Percentiles rank a stretch among this genome's conserved stretches.
These are phyloP conservation scores for Pseudobourletiella spinata DNA, from an alignment of 1,140 invertebrate species.

Conservation along the genomic window DNA sequence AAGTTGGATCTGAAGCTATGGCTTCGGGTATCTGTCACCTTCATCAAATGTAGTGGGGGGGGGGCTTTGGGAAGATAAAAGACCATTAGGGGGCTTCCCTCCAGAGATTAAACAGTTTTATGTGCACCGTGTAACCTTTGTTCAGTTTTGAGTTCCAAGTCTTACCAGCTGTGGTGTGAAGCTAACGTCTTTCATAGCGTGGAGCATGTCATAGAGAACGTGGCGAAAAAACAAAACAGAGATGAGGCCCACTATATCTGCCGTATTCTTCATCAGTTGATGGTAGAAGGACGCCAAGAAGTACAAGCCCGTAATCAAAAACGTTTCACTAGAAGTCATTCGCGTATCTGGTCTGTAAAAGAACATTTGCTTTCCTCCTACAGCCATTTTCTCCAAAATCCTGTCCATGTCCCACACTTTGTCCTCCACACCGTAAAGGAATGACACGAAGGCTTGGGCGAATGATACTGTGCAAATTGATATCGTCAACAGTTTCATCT, in stretches of 20 bases:
- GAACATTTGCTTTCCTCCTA: conserved; percentile 1
- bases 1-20: no score
- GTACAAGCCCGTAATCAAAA: background rate
- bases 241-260: background rate
- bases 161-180: conserved; percentile 2
- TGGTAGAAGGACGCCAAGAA: background rate
- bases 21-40: no score
- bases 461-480: background rate
- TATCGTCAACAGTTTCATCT: background rate
- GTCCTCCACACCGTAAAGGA: background rate
- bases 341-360: background rate
- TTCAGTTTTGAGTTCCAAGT: no score
- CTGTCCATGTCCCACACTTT: background rate
- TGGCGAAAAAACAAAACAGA: conserved; percentile 3
- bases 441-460: background rate
- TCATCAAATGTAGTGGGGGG: no score
- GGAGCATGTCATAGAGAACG: background rate
- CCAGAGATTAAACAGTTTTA: no score
- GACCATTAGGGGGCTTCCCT: no score
- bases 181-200: background rate
- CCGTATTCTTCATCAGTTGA: conserved; percentile 1
- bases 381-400: background rate
- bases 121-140: no score
- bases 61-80: no score
- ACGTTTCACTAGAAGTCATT: background rate